phyloP scores from a whole-genome alignment of 2,797 vertebrate genomes.

The Chelonia mydas region DNA sequence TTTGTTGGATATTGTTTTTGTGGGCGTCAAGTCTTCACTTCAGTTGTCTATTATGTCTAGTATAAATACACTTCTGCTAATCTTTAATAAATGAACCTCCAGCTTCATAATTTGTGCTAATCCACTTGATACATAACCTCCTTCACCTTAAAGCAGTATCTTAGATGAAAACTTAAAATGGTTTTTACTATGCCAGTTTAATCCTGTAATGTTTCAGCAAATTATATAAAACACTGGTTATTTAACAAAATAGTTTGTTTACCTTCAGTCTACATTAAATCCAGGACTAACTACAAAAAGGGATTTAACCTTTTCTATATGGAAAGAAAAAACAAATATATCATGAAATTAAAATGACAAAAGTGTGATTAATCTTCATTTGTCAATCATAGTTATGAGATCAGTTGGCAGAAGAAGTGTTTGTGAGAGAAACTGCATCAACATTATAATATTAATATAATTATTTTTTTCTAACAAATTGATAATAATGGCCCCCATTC shows the following conservation, averaged over 20 bases:
- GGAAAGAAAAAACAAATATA: slow-evolving; percentile 68
- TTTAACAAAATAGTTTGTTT: slow-evolving; percentile 50
- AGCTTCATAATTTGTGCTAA: background rate
- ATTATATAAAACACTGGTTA: slow-evolving; percentile 50
- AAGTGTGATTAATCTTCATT: slow-evolving; percentile 71
- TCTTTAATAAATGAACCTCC: slow-evolving; percentile 22
- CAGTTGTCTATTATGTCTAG: slow-evolving; percentile 35
- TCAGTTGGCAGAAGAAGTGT: slow-evolving; percentile 46
- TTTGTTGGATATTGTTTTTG: slow-evolving; percentile 2
- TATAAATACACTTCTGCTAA: background rate
- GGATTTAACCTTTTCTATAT: slow-evolving; percentile 53
- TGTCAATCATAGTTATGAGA: slow-evolving; percentile 50
- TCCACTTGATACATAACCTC: background rate
- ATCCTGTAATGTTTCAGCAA: slow-evolving; percentile 28
- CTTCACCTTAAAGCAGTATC: background rate
- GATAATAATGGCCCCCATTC: slow-evolving; percentile 41
- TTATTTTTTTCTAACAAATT: slow-evolving; percentile 54
- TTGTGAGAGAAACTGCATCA: slow-evolving; percentile 57
- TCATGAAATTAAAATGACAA: slow-evolving; percentile 53
- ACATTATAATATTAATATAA: slow-evolving; percentile 62
- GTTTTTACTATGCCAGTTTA: background rate
- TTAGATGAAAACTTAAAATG: background rate
- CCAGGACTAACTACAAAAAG: slow-evolving; percentile 60
- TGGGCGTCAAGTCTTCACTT: slow-evolving; percentile 60
- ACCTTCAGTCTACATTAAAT: slow-evolving; percentile 59